A percentile compares a stretch with the other conserved stretches of the same genome.
phyloP scores from a whole-genome alignment of 1,140 invertebrate species.

The Chymomyza costata region DNA sequence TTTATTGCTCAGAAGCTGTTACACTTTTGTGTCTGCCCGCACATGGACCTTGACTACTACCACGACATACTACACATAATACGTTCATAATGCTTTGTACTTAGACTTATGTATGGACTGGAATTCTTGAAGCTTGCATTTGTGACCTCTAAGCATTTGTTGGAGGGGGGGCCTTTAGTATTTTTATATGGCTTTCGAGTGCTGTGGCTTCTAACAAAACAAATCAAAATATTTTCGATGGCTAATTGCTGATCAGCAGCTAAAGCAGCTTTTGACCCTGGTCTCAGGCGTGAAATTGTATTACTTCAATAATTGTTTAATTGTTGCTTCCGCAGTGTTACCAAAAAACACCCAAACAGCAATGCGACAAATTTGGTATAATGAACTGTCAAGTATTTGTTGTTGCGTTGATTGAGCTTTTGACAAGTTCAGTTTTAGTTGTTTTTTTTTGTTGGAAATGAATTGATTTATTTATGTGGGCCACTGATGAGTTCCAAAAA shows the following conservation, averaged over 20 bases:
- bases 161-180: too few species aligned
- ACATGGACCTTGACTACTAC: slow-evolving; percentile 31
- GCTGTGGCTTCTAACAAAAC: slow-evolving; percentile 35
- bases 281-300: slow-evolving; percentile 44
- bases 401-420: slow-evolving; percentile 10
- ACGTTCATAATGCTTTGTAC: slow-evolving; percentile 8
- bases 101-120: too few species aligned
- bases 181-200: slow-evolving; percentile 33
- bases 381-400: slow-evolving; percentile 43
- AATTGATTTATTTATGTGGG: too few species aligned
- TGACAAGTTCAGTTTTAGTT: slow-evolving; percentile 1
- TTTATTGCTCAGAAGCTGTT: slow-evolving; percentile 36
- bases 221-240: slow-evolving; percentile 41
- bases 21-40: slow-evolving; percentile 17
- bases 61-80: too few species aligned
- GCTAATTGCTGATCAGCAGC: slow-evolving; percentile 39
- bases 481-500: too few species aligned
- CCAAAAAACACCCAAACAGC: slow-evolving; percentile 11
- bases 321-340: slow-evolving; percentile 49
- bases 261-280: slow-evolving; percentile 33
- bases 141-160: slow-evolving; percentile 33
- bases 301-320: slow-evolving; percentile 31
- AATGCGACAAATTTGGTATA: slow-evolving; percentile 35
- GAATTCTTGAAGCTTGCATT: too few species aligned
- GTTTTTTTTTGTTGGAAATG: too few species aligned